Evolutionary conservation across 1,140 invertebrate genomes (phyloP).

Genomic region (Hirudo medicinalis): DNA sequence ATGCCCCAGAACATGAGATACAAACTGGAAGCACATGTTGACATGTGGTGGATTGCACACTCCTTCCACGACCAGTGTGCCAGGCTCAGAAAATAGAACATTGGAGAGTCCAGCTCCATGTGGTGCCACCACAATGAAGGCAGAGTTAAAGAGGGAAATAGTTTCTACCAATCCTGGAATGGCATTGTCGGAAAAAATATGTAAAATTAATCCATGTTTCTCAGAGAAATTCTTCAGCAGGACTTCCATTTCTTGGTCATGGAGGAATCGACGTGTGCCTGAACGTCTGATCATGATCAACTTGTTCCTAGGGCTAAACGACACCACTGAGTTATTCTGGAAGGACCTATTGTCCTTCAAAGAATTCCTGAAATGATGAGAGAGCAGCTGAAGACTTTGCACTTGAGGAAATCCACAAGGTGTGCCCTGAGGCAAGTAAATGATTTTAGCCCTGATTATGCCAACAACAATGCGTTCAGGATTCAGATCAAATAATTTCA

Average conservation of each 20-base stretch:
- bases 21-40: slow-evolving; percentile 23
- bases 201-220: slow-evolving; percentile 11
- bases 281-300: slow-evolving; percentile 17
- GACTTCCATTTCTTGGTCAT: slow-evolving; percentile 9
- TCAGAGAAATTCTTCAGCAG: slow-evolving; percentile 1
- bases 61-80: slow-evolving; percentile 19
- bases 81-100: slow-evolving; percentile 18
- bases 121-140: slow-evolving; percentile 19
- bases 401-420: slow-evolving; percentile 17
- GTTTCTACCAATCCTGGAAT: slow-evolving; percentile 13
- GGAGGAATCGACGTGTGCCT: slow-evolving; percentile 16
- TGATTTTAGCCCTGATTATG: slow-evolving; percentile 7
- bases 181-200: slow-evolving; percentile 17
- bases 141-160: slow-evolving; percentile 19
- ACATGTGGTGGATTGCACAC: slow-evolving; percentile 23
- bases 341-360: background rate
- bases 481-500: slow-evolving; percentile 16
- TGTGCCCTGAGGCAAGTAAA: slow-evolving; percentile 12
- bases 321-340: background rate
- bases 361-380: slow-evolving; percentile 5
- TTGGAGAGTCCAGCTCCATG: too few relatives aligned
- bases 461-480: slow-evolving; percentile 1
- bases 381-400: slow-evolving; percentile 19
- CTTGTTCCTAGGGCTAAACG: background rate
- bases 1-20: slow-evolving; percentile 19